These are phyloP conservation scores for Enteromius fasciolatus DNA, from an alignment of 2,797 vertebrate species.

Conservation along the genomic window DNA sequence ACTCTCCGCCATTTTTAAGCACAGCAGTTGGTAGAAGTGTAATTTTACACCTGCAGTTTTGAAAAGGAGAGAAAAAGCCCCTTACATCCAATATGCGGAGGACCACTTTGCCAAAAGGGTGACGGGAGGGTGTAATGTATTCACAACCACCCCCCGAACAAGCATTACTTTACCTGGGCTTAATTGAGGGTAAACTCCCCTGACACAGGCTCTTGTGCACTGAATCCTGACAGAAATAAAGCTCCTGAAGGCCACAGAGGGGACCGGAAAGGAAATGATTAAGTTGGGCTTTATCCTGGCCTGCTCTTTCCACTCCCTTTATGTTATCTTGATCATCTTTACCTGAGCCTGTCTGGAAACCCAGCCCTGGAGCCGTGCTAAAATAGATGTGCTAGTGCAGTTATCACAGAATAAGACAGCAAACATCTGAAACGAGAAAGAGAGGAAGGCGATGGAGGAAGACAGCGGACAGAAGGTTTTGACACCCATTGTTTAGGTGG, in stretches of 20 bases:
- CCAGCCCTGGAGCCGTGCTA: constrained; percentile 67
- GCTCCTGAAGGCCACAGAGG: constrained; percentile 67
- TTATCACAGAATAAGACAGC: constrained; percentile 56
- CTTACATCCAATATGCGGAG: constrained; percentile 38
- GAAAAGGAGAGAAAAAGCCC: neutral
- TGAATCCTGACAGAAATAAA: constrained; percentile 77
- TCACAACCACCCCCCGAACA: constrained; percentile 70
- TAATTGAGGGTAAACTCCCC: constrained; percentile 84
- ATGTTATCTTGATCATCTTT: constrained; percentile 48
- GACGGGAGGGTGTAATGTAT: constrained; percentile 77
- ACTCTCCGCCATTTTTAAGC: constrained; percentile 27
- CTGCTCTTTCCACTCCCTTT: constrained; percentile 9
- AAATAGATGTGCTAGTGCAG: constrained; percentile 77
- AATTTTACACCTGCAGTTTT: constrained; percentile 53
- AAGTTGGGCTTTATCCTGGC: constrained; percentile 62
- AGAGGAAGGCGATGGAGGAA: constrained; percentile 49
- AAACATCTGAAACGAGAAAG: constrained; percentile 59
- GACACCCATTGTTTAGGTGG: constrained; percentile 61
- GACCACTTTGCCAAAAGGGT: constrained; percentile 59
- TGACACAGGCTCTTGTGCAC: constrained; percentile 72
- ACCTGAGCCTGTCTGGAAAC: constrained; percentile 61
- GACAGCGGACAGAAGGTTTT: constrained; percentile 57
- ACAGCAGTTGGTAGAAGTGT: constrained; percentile 39
- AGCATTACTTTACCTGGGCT: constrained; percentile 80
- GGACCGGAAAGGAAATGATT: constrained; percentile 72